Conservation (phyloP, 2,797 vertebrate genomes). For the Poeciliopsis infans region DNA sequence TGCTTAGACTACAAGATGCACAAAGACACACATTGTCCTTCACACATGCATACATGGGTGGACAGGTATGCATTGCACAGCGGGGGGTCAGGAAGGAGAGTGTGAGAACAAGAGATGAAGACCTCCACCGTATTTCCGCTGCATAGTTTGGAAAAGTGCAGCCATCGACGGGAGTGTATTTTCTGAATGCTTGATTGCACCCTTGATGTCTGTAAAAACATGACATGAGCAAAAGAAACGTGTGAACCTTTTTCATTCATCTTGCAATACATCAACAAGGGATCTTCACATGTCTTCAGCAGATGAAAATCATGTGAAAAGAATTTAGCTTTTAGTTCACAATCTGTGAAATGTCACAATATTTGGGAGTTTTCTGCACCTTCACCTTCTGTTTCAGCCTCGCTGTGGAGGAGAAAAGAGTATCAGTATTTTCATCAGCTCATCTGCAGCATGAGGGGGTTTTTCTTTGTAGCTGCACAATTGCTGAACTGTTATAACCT, state of each 20-base stretch:
- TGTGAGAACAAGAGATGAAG: conserved; percentile 9
- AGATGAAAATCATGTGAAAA: background rate
- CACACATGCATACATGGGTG: conserved; percentile 23
- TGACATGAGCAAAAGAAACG: background rate
- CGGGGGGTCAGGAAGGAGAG: conserved; percentile 11
- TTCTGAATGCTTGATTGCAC: conserved; percentile 2
- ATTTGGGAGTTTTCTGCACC: background rate
- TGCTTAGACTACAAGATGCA: conserved; percentile 19
- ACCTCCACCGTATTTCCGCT: conserved; percentile 4
- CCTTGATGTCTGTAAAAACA: conserved; percentile 15
- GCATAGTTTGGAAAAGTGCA: conserved; percentile 3
- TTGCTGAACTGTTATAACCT: background rate
- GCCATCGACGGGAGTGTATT: conserved; percentile 8
- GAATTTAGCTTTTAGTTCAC: background rate
- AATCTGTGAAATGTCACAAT: background rate
- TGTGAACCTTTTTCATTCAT: background rate
- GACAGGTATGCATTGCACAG: conserved; percentile 19
- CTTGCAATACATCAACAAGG: background rate
- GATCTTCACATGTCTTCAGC: background rate
- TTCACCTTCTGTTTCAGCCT: background rate
- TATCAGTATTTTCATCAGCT: background rate
- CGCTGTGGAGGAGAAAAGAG: background rate
- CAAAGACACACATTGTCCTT: conserved; percentile 20
- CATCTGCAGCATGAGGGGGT: background rate
- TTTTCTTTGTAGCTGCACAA: background rate